Base-by-base conservation (phyloP, 1,140 invertebrate species). In the Dendroctonus ponderosae region DNA sequence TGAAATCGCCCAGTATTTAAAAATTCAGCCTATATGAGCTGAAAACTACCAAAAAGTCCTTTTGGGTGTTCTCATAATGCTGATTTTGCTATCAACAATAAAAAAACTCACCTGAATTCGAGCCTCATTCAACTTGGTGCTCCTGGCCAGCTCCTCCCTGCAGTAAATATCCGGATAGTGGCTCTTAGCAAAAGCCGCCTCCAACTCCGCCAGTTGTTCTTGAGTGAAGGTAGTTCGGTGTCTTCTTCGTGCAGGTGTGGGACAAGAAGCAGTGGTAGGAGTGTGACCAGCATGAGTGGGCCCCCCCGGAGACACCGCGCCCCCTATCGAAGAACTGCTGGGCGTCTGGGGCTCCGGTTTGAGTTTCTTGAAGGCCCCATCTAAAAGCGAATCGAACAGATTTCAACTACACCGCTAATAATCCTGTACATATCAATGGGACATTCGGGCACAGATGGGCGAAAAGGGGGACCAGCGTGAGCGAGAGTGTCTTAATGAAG, bases 131-230 rank as follows among this genome's bases (percentile, higher is more conserved):
- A 99, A 88, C 86, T 99, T 99, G 66, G 98, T 99, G 75, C 96
- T 97, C 80, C 97, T 85, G 62, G 98, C 98, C 75, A 99, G 84
- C 84, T 99, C 98, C 82, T 99, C 98, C 80, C 98, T 86, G 79
- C 96, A 98, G 85, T 99, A 99, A 80, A 99, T 99, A 83, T 99
- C 98, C 8, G 98, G 98, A 80, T 99, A 99, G 85, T 99, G 97
- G 71, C 94, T 98, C 86, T 99, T 99, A 72, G 96, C 92, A 81
- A 99, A 99, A 62, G 98, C 98, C 69, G 94, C 89, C 87, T 99
- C 98, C 82, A 99, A 85, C 87, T 99, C 97, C 74, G 96, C 94
- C 80, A 99, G 87, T 86, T 99, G 98, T 86, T 99, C 98, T 86
- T 95, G 92, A 65, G 96, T 99, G 82, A 99, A 99, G 56, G 97